phyloP scores from a whole-genome alignment of 1,140 invertebrate genomes.

The Lutraria rhynchaena region DNA sequence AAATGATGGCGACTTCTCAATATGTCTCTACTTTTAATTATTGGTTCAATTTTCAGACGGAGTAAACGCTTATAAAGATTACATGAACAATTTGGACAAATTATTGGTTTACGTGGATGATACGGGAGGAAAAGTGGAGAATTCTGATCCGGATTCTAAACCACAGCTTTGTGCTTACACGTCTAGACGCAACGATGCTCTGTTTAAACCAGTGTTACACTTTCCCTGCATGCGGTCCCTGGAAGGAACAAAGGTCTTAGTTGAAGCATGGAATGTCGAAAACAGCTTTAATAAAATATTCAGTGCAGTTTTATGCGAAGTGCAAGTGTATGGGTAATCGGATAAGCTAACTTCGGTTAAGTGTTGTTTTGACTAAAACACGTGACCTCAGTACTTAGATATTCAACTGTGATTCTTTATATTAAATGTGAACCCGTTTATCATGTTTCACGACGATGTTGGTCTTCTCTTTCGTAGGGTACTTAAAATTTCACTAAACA shows the following conservation, averaged over 20 bases:
- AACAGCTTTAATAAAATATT: constrained; percentile 84
- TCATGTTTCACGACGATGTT: neutral
- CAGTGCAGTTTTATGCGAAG: constrained; percentile 85
- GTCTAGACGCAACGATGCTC: constrained; percentile 83
- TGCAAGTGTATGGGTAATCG: constrained; percentile 68
- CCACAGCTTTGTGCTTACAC: constrained; percentile 83
- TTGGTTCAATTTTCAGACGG: constrained; percentile 58
- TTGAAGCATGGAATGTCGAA: constrained; percentile 83
- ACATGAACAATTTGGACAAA: constrained; percentile 84
- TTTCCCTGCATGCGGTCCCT: constrained; percentile 83
- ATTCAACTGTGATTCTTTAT: constrained; percentile 45
- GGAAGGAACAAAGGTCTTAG: constrained; percentile 84
- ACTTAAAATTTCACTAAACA: neutral
- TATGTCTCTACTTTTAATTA: neutral
- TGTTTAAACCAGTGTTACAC: constrained; percentile 83
- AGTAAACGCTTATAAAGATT: constrained; percentile 66
- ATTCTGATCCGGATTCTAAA: constrained; percentile 71
- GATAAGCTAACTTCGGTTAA: neutral
- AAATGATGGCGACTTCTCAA: too few relatives aligned
- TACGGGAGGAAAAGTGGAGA: constrained; percentile 71
- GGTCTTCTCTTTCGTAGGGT: constrained; percentile 4
- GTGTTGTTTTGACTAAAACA: constrained; percentile 4
- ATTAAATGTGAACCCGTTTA: constrained; percentile 1
- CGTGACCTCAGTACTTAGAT: constrained; percentile 17
- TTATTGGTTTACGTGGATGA: constrained; percentile 84